Evolutionary conservation across 2,113 vertebrate species (phyloP).

Genomic region (Chelonoidis abingdonii): DNA sequence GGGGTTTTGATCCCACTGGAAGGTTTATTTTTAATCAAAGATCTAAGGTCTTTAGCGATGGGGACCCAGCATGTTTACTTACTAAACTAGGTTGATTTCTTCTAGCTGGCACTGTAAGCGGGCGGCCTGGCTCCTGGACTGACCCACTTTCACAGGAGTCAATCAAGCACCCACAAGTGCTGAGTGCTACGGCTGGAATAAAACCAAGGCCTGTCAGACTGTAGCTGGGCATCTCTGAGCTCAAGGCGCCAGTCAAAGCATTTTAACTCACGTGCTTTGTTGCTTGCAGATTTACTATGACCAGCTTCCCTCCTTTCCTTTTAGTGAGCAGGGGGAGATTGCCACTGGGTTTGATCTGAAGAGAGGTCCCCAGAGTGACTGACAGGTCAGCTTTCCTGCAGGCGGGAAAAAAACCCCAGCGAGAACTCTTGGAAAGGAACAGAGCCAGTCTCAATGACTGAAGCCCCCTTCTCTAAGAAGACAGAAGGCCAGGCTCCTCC

Average conservation of each 20-base stretch:
- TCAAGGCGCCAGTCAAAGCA: rapidly evolving
- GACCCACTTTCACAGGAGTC: not conserved
- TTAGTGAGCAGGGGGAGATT: conserved; percentile 95
- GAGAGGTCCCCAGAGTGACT: conserved; percentile 92
- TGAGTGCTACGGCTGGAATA: not conserved
- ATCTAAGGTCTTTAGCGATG: not conserved
- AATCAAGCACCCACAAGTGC: rapidly evolving
- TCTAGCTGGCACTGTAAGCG: not conserved
- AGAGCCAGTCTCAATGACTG: rapidly evolving
- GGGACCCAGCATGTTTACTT: not conserved
- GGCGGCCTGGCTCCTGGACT: not conserved
- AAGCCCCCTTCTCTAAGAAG: not conserved
- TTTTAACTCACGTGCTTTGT: conserved; percentile 91
- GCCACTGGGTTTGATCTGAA: conserved; percentile 97
- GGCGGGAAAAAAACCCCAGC: not conserved
- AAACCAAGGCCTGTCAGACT: not conserved
- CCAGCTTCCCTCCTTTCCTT: conserved; percentile 92
- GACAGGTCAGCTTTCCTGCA: conserved; percentile 91
- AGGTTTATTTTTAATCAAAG: not conserved
- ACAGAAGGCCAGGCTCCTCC: not conserved
- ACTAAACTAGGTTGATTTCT: not conserved
- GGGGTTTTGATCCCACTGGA: not conserved
- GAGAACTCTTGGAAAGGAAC: not conserved
- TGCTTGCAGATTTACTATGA: conserved; percentile 94
- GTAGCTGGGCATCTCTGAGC: not conserved